phyloP scores from a whole-genome alignment of 2,113 vertebrate genomes.

The Tetrax tetrax region DNA sequence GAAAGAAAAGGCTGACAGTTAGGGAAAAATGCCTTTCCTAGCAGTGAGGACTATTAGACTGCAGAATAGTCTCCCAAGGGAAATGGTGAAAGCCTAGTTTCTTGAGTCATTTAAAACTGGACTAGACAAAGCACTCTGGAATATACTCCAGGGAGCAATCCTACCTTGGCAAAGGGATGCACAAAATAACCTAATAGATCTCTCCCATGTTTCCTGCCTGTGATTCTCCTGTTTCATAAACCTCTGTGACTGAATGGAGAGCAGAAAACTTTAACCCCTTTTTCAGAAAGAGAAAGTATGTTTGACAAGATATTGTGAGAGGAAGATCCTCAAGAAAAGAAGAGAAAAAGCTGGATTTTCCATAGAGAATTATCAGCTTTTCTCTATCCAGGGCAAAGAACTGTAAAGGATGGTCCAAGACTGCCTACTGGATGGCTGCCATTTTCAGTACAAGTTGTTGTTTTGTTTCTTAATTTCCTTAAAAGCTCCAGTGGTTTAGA shows the following conservation, averaged over 20 bases:
- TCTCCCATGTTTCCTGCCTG: constrained; percentile 8
- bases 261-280: constrained; percentile 48
- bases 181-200: constrained; percentile 56
- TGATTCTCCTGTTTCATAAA: constrained; percentile 38
- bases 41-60: constrained; percentile 49
- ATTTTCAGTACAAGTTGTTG: not conserved
- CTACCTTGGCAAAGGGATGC: constrained; percentile 45
- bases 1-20: constrained; percentile 37
- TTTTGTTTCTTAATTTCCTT: not conserved
- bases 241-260: constrained; percentile 12
- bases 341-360: not conserved
- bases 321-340: not conserved
- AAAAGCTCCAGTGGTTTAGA: not conserved
- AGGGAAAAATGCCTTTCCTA: constrained; percentile 29
- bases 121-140: constrained; percentile 59
- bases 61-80: constrained; percentile 50
- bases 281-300: constrained; percentile 3
- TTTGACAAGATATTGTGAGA: constrained; percentile 28
- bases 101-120: constrained; percentile 52
- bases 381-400: not conserved
- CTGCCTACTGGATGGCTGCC: not conserved
- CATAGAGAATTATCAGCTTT: not conserved
- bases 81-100: constrained; percentile 49
- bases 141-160: constrained; percentile 52
- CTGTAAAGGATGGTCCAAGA: not conserved